Base-by-base conservation (phyloP, 2,113 vertebrate species). In the Ascaphus truei region DNA sequence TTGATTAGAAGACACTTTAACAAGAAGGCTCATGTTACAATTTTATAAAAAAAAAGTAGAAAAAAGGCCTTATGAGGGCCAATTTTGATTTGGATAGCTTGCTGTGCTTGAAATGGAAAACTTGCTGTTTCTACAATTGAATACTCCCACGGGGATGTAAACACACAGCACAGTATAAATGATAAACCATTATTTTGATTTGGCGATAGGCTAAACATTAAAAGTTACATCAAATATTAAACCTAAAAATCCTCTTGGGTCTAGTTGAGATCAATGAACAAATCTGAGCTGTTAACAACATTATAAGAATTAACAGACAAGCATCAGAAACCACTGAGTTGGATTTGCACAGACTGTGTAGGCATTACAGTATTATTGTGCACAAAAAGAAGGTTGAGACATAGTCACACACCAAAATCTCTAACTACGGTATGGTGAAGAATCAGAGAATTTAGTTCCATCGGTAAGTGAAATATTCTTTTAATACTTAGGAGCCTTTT, bases 211-310 rank as follows among this genome's bases (percentile, higher is more conserved):
- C 63, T 61, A 52, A 61, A 39, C 29, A 71, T 8, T 51, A 62
- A 71, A 73, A 72, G 65, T 1, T 13, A 47, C 31, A 77, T 73
- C n/a, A 4, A 66, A 58, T 33, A 77, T 73, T 26, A 4, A 66
- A 43, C 7, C 1, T 7, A 71, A 27, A 1, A 72, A 76, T 68
- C 3, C 12, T 64, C 11, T 16, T 0, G 36, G 55, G 62, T 23
- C 31, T 1, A 23, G 1, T 48, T 7, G 15, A 66, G 22, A 75
- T 56, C 75, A 75, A 2, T 12, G 58, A 45, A 71, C 59, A 52
- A 76, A 75, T 45, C 72, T 48, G 62, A 13, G 26, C 18, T 22
- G 33, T 60, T 15, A 59, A 69, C 22, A 26, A n/a, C 1, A 37
- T 52, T 15, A 34, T 51, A 61, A 12, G 69, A 74, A 73, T 57